Conservation (phyloP, 2,888 invertebrate genomes). For the Eupithecia tripunctaria region DNA sequence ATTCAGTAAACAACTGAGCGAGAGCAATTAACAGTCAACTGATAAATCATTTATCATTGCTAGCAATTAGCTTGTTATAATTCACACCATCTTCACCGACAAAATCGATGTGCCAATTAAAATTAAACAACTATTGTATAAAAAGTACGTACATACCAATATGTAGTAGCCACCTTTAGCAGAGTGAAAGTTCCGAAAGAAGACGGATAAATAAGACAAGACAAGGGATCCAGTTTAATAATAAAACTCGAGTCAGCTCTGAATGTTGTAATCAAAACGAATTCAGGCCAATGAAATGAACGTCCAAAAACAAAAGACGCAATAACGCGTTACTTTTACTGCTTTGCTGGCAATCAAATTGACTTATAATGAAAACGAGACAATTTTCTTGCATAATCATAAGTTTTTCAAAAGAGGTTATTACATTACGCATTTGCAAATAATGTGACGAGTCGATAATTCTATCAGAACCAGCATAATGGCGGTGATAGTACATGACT, state of each 20-base stretch:
- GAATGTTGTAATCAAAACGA: conserved; percentile 64
- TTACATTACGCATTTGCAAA: not conserved
- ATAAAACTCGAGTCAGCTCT: conserved; percentile 51
- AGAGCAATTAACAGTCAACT: conserved; percentile 32
- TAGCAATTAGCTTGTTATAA: conserved; percentile 30
- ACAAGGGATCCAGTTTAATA: conserved; percentile 52
- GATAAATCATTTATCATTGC: conserved; percentile 32
- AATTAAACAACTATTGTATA: not conserved
- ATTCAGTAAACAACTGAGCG: conserved; percentile 26
- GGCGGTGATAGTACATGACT: not conserved
- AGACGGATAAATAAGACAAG: conserved; percentile 48
- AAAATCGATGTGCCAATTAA: conserved; percentile 33
- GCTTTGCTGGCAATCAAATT: conserved; percentile 32
- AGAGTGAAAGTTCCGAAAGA: conserved; percentile 29
- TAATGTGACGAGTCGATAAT: not conserved
- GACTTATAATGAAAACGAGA: conserved; percentile 23
- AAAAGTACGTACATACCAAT: not conserved
- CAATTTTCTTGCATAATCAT: conserved; percentile 12
- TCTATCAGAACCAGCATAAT: not conserved
- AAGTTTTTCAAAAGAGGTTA: not conserved
- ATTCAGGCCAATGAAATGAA: conserved; percentile 64
- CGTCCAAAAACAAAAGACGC: conserved; percentile 55
- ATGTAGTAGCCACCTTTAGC: not conserved
- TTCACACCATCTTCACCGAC: conserved; percentile 22
- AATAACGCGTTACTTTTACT: conserved; percentile 53